phyloP scores from a whole-genome alignment of 1,140 invertebrate species.

The Aphaenogaster rudis region DNA sequence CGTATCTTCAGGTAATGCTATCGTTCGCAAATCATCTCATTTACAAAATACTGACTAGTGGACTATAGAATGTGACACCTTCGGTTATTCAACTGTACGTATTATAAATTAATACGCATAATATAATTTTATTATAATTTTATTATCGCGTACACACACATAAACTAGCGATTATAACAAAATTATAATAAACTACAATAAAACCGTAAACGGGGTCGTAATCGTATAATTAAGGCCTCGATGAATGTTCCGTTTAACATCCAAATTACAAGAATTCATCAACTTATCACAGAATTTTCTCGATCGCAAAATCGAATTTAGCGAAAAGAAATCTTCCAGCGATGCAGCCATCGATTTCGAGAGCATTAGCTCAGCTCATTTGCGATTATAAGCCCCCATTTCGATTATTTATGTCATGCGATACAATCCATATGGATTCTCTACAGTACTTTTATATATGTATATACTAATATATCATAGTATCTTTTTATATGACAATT shows the following conservation, averaged over 20 bases:
- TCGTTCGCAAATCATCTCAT: background rate
- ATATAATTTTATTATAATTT: slow-evolving; percentile 34
- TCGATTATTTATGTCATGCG: background rate
- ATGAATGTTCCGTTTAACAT: slow-evolving; percentile 44
- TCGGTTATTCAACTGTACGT: slow-evolving; percentile 4
- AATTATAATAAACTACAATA: slow-evolving; percentile 60
- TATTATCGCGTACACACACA: slow-evolving; percentile 45
- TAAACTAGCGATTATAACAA: slow-evolving; percentile 55
- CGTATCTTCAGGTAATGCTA: background rate
- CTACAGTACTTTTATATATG: slow-evolving; percentile 20
- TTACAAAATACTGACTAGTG: background rate
- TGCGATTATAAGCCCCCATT: background rate
- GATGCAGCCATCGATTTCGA: background rate
- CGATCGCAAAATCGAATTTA: slow-evolving; percentile 52
- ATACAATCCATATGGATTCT: slow-evolving; percentile 8
- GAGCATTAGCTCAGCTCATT: background rate
- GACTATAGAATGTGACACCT: background rate
- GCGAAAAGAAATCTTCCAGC: slow-evolving; percentile 41
- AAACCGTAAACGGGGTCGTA: slow-evolving; percentile 33
- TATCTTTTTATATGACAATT: background rate
- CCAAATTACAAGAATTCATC: slow-evolving; percentile 45
- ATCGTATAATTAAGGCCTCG: slow-evolving; percentile 65
- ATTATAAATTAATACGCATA: slow-evolving; percentile 18
- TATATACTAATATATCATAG: slow-evolving; percentile 18
- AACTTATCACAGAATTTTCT: slow-evolving; percentile 67